Base-by-base conservation (phyloP, 1,140 invertebrate species). In the Drosophila willistoni region DNA sequence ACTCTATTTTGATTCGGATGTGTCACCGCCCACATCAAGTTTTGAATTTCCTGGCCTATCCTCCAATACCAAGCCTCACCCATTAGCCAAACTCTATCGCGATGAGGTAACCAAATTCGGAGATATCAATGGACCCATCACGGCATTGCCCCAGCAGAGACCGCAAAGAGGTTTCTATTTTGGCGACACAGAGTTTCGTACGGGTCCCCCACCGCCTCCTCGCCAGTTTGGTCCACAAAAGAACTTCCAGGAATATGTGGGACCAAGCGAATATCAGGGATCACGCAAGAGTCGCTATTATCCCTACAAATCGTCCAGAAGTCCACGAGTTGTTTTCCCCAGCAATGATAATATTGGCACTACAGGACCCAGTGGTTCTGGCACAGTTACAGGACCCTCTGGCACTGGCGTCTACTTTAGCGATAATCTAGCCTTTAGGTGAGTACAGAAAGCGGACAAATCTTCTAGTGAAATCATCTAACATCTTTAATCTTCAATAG, bases 361-460 rank as follows among this genome's bases (percentile, higher is more conserved):
- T 85, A 93, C 60, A 67, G 90, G 90, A 33, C 92, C 51, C 77
- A 89, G 74, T 68, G 86, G 71, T 25, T 76, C 60, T 64, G 82
- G 71, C 0, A 92, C 44, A 22, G 91, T 47, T 61, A 79, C 76
- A 12, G 84, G 68, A 10, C 84, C 84, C n/a, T 91, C 85, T 42
- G 91, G 79, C 57, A 91, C 69, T 6, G 92, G 78, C 1, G 91
- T 92, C 5, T 93, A 93, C 68, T 92, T 92, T 12, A 93, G 92
- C 73, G 94, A 94, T 67, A 94, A 94, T 72, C 93, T 94, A 5
- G 94, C 94, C 75, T 94, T 94, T 68, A 90, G 91, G 91, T 92
- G n/a, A 55, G 77, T 36, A 36, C 3, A 13, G 12, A 13, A 13
- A 39, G 34, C 0, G 10, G 19, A 25, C 9, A 17, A 17, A 25